phyloP scores from a whole-genome alignment of 2,113 vertebrate species.

The Rhabdornis inornatus region DNA sequence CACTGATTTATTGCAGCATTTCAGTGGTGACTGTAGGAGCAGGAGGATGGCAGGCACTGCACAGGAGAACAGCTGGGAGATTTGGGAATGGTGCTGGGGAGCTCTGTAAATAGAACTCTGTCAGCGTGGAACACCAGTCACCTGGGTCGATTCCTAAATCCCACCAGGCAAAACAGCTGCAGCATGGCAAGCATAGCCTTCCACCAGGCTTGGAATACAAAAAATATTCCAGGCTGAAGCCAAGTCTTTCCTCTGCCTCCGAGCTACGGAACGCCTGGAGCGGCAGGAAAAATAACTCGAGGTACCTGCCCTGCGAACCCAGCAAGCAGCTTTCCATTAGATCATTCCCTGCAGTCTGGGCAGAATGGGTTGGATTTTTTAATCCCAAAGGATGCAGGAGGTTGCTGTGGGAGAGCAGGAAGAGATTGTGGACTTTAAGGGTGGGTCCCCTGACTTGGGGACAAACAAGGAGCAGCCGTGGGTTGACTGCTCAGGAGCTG shows the following conservation, averaged over 20 bases:
- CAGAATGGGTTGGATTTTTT: background rate
- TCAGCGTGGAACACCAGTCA: background rate
- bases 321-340: background rate
- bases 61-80: background rate
- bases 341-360: slow-evolving; percentile 26
- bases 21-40: background rate
- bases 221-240: background rate
- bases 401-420: slow-evolving; percentile 64
- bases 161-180: background rate
- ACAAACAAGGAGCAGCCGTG: slow-evolving; percentile 26
- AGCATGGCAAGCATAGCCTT: background rate
- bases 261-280: background rate
- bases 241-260: background rate
- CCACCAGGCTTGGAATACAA: background rate
- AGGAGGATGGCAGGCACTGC: background rate
- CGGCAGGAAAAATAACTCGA: background rate
- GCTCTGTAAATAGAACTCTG: background rate
- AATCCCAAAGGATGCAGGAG: slow-evolving; percentile 27
- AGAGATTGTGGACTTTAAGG: slow-evolving; percentile 59
- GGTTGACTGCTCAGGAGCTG: background rate
- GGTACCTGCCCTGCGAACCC: background rate
- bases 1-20: rapidly evolving
- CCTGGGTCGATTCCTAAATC: background rate
- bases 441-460: background rate
- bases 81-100: background rate